phyloP scores from a whole-genome alignment of 2,888 invertebrate species.

The Acleris laterana region DNA sequence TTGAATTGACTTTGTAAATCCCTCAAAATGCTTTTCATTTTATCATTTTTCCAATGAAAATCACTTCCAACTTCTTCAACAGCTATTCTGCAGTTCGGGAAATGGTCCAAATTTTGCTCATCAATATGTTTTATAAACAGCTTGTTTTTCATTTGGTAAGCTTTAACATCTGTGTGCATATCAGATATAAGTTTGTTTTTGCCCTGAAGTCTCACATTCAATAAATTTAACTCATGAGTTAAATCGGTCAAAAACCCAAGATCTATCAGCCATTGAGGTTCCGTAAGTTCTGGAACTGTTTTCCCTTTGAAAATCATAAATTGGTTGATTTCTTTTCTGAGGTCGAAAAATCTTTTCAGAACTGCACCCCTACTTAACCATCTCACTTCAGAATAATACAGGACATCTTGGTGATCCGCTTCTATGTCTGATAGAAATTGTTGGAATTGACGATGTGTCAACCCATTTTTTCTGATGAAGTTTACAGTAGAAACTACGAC shows the following conservation, averaged over 20 bases:
- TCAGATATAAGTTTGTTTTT: constrained; percentile 33
- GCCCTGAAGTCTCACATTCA: constrained; percentile 17
- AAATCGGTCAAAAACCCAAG: constrained; percentile 29
- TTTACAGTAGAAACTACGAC: constrained; percentile 3
- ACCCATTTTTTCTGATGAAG: constrained; percentile 6
- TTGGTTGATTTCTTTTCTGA: constrained; percentile 23
- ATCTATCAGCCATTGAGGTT: constrained; percentile 13
- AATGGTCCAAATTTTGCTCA: constrained; percentile 22
- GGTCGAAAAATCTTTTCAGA: no score
- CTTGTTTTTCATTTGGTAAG: constrained; percentile 21
- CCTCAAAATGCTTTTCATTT: constrained; percentile 16
- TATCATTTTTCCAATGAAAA: constrained; percentile 18
- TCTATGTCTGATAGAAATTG: constrained; percentile 5
- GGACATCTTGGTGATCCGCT: constrained; percentile 21
- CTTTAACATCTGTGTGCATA: constrained; percentile 26
- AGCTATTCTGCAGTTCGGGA: constrained; percentile 18
- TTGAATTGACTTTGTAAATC: constrained; percentile 33
- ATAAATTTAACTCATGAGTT: constrained; percentile 21
- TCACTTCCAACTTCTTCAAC: constrained; percentile 20
- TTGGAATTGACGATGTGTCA: constrained; percentile 6
- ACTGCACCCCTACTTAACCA: no score
- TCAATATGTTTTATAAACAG: constrained; percentile 19
- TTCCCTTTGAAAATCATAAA: constrained; percentile 12
- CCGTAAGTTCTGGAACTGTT: constrained; percentile 13
- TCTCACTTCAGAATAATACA: constrained; percentile 40